Percentiles rank a stretch among this genome's conserved stretches.
Conservation (phyloP, 2,113 vertebrate genomes). For the Siniperca chuatsi region DNA sequence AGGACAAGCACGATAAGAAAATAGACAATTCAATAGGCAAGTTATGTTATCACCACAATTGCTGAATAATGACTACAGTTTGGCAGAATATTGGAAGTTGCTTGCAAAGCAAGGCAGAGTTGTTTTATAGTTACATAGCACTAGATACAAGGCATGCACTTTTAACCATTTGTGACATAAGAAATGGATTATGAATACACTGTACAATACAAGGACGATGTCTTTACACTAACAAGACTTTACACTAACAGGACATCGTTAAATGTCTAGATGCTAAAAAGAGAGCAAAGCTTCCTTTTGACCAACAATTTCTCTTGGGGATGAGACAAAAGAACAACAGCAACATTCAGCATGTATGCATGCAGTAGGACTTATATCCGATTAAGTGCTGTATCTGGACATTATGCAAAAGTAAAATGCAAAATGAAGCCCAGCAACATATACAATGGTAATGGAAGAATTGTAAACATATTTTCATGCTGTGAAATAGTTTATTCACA, state of each 20-base stretch:
- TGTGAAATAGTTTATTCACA: slow-evolving; percentile 28
- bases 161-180: not conserved
- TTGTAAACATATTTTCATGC: not conserved
- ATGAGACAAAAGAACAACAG: not conserved
- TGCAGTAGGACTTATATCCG: not conserved
- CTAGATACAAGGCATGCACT: too few relatives aligned
- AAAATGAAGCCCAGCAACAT: not conserved
- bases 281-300: not conserved
- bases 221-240: not conserved
- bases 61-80: slow-evolving; percentile 25
- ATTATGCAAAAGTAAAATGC: not conserved
- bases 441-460: not conserved
- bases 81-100: slow-evolving; percentile 2
- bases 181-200: not conserved
- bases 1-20: not conserved
- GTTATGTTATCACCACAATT: slow-evolving; percentile 27
- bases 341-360: not conserved
- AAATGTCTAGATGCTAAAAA: not conserved
- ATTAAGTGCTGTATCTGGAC: not conserved
- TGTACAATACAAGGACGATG: not conserved
- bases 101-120: not conserved
- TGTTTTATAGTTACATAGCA: not conserved
- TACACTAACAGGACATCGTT: too few relatives aligned
- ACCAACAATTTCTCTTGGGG: not conserved
- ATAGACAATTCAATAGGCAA: not conserved